Evolutionary conservation across 2,888 invertebrate species (phyloP).

Genomic region (Stenodema calcarata): DNA sequence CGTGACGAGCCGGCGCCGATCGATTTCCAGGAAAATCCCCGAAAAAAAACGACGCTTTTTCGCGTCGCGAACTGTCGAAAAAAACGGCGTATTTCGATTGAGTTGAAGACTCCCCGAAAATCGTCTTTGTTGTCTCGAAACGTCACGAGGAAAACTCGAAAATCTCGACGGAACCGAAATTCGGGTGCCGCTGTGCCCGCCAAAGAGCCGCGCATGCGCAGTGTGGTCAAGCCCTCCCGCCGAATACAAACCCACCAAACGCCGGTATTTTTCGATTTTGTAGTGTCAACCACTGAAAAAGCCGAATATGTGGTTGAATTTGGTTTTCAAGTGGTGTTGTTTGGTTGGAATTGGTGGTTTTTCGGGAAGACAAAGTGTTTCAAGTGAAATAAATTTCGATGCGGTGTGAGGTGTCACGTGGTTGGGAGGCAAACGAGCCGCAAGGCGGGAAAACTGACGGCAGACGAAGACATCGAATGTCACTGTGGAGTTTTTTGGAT

Average conservation of each 20-base stretch:
- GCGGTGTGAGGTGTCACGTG: not conserved
- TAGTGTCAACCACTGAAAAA: not conserved
- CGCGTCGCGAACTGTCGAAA: not conserved
- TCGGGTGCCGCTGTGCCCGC: conserved; percentile 20
- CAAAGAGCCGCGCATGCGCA: conserved; percentile 23
- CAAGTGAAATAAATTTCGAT: no score
- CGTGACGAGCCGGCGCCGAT: not conserved
- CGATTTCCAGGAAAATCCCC: not conserved
- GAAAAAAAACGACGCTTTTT: not conserved
- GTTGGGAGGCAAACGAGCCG: not conserved
- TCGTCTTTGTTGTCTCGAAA: not conserved
- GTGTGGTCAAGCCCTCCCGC: not conserved
- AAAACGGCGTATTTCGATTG: no score
- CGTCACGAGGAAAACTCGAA: not conserved
- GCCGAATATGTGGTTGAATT: not conserved
- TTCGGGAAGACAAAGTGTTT: no score
- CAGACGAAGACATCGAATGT: not conserved
- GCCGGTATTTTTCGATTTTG: not conserved
- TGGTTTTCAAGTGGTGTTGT: no score
- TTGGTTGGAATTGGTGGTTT: no score
- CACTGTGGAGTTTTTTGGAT: not conserved
- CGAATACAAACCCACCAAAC: conserved; percentile 10
- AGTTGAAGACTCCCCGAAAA: not conserved
- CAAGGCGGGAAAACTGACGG: not conserved
- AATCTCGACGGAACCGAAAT: not conserved